Base-by-base conservation (phyloP, 2,888 invertebrate genomes). In the Stegana nigrithorax region DNA sequence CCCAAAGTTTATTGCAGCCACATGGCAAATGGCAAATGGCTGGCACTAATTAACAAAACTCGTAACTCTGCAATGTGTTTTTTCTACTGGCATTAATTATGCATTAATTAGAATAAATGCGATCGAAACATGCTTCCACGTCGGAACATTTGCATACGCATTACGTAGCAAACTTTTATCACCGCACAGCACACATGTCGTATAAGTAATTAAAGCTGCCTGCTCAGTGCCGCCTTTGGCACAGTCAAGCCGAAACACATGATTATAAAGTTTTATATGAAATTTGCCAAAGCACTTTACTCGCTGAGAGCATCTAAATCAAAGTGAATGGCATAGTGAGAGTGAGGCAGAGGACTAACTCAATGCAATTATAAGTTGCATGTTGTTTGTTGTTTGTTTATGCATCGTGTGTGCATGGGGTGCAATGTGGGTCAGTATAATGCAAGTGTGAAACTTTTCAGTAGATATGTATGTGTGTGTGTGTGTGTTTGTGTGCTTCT, bases 401-500 rank as follows among this genome's bases (percentile, higher is more conserved):
- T n/a, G n/a, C n/a, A n/a, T n/a, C n/a, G n/a, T n/a, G n/a, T n/a
- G n/a, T n/a, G n/a, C n/a, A 8, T 17, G 32, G 12, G 12, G 14
- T 12, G 10, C 36, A 56, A 56, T 23, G 23, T 39, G 56, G 14
- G 23, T 36, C 39, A n/a, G 39, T 36, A 39, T 36, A n/a, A 36
- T 21, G 23, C 36, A 23, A n/a, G 17, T 23, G 27, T 5, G 17
- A 26, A 23, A 27, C 25, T 39, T 39, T 39, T 12, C 39, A 39
- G 17, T 39, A 39, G 39, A 61, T 23, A 47, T 17, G 26, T 44
- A 62, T 53, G 45, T 50, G 39, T 44, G 26, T 36, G 17, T n/a
- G 47, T 36, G 47, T 58, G 45, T 47, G 44, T 55, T 42, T 21
- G 25, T 45, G 36, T 62, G 60, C 21, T 14, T n/a, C 51, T 50